Evolutionary conservation across 2,113 vertebrate species (phyloP).

Genomic region (Bagarius yarrelli): DNA sequence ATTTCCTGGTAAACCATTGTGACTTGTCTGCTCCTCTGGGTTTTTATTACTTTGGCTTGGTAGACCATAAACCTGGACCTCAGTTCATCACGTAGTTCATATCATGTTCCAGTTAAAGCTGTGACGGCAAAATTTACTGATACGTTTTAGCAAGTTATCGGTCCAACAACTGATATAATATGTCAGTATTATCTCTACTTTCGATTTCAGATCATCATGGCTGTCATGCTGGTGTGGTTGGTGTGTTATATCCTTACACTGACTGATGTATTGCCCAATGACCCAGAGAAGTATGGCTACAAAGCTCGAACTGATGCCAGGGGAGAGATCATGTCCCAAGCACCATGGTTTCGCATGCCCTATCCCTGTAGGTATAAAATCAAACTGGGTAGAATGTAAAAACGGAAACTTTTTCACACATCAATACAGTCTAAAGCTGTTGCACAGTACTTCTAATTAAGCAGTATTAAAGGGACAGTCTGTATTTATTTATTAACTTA

Average conservation of each 20-base stretch:
- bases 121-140: conserved; percentile 4
- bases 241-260: conserved; percentile 89
- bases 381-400: neutral
- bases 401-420: neutral
- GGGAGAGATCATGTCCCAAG: conserved; percentile 83
- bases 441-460: neutral
- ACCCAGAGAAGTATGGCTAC: conserved; percentile 78
- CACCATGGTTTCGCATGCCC: conserved; percentile 91
- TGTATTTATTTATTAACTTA: neutral
- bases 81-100: conserved; percentile 7
- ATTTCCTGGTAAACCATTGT: neutral
- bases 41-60: conserved; percentile 8
- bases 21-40: conserved; percentile 10
- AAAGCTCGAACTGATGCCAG: conserved; percentile 90
- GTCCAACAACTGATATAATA: neutral
- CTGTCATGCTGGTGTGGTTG: conserved; percentile 89
- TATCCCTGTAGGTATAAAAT: conserved; percentile 85
- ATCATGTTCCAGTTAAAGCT: conserved; percentile 9
- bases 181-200: conserved; percentile 21
- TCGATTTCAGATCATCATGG: conserved; percentile 84
- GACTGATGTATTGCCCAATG: conserved; percentile 75
- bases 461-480: neutral
- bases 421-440: neutral
- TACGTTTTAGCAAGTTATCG: neutral
- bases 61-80: conserved; percentile 20